These are phyloP conservation scores for Alloplasta piceator DNA, from an alignment of 2,888 invertebrate species.

Conservation along the genomic window DNA sequence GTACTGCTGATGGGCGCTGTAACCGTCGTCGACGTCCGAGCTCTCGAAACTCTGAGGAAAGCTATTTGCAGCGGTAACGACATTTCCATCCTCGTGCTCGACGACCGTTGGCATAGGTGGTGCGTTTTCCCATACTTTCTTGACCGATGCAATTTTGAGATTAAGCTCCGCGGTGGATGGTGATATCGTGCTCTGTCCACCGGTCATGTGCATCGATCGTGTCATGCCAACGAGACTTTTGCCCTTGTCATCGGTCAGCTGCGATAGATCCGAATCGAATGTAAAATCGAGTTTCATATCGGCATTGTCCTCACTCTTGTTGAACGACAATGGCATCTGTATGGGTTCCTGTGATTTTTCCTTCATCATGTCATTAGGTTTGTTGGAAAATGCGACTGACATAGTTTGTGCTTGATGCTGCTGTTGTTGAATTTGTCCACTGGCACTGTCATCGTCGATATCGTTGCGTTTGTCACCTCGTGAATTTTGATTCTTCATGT, in stretches of 20 bases:
- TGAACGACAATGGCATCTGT: conserved; percentile 89
- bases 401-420: conserved; percentile 80
- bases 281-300: conserved; percentile 97
- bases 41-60: conserved; percentile 82
- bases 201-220: conserved; percentile 86
- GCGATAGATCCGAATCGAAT: conserved; percentile 92
- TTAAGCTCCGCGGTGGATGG: conserved; percentile 95
- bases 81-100: conserved; percentile 85
- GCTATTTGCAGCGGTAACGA: conserved; percentile 82
- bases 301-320: conserved; percentile 89
- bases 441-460: conserved; percentile 85
- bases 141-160: conserved; percentile 97
- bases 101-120: conserved; percentile 88
- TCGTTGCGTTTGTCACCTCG: conserved; percentile 84
- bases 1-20: conserved; percentile 85
- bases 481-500: conserved; percentile 82
- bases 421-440: conserved; percentile 80
- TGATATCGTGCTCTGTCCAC: conserved; percentile 89
- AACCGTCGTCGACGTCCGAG: conserved; percentile 84
- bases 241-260: conserved; percentile 89
- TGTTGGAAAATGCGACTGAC: conserved; percentile 83
- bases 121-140: conserved; percentile 91
- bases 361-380: conserved; percentile 84
- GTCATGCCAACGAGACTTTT: conserved; percentile 85
- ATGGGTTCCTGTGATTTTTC: conserved; percentile 83